Evolutionary conservation across 1,140 invertebrate genomes (phyloP), one percentile per base, ranked within the genome.

Genomic region (Ceratina australensis): DNA sequence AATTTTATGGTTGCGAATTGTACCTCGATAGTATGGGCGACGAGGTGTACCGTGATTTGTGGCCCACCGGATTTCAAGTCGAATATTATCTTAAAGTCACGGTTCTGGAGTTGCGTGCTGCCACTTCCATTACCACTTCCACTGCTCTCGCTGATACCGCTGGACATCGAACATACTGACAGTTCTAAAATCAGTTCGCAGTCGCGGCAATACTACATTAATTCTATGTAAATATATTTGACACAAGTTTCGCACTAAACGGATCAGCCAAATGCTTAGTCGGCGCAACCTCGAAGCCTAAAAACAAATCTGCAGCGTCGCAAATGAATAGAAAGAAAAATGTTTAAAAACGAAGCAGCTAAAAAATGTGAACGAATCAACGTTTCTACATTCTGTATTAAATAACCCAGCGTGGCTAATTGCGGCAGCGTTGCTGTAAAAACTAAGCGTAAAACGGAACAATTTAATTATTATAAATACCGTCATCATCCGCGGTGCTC

Each of bases 71-170:
- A 89, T 91, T 96, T 96, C 18, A 94, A 93, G 87, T 97, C 96
- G 16, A 97, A 93, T 59, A 98, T 94, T 68, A 98, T 94, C 93
- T 98, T 97, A 90, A 98, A 98, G 90, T 98, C 97, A 64, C 97
- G 94, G 79, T 96, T 96, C 89, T 96, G 95, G 86, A 96, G 73
- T 93, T 90, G 80, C 7, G 61, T 61, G 90, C 90, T 52, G 93
- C 92, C 76, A 86, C 63, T 87, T 61, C 88, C 86, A 67, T 88
- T 90, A 22, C 90, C 90, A 65, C 83, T 86, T 47, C 90, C 87
- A 63, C 90, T 90, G 50, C 89, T 92, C 84, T 95, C 94, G 82
- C 93, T 94, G 65, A 93, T 89, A 22, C 93, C 93, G 75, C 94
- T 94, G 50, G 93, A 94, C 79, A 94, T 93, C 60, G 94, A 95